These are phyloP conservation scores for Ophioninae sp. DNA, from an alignment of 2,888 invertebrate species.

Conservation along the genomic window DNA sequence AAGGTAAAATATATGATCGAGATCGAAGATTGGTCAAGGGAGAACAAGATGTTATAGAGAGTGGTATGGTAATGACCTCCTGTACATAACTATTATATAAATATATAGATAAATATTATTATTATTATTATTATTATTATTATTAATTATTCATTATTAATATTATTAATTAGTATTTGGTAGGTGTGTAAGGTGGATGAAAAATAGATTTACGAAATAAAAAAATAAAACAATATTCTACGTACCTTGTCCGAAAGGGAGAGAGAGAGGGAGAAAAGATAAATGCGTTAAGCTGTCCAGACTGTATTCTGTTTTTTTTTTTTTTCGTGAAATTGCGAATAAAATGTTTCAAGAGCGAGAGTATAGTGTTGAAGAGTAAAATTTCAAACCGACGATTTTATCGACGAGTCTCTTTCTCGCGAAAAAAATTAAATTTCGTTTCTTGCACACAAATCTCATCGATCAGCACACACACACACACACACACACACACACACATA, in stretches of 20 bases:
- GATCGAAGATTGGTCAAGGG: conserved; percentile 40
- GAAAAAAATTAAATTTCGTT: conserved; percentile 5
- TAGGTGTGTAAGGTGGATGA: conserved; percentile 77
- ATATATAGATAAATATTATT: conserved; percentile 71
- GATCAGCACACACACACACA: background rate
- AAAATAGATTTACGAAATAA: conserved; percentile 73
- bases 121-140: conserved; percentile 74
- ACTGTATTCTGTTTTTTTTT: conserved; percentile 44
- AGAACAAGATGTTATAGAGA: conserved; percentile 41
- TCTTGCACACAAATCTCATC: background rate
- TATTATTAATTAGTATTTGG: conserved; percentile 74
- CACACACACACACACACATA: too few relatives aligned
- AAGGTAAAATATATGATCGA: conserved; percentile 42
- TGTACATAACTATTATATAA: conserved; percentile 78
- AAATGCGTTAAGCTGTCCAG: conserved; percentile 62
- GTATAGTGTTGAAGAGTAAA: conserved; percentile 1
- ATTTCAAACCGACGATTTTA: conserved; percentile 26
- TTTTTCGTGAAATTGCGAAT: conserved; percentile 48
- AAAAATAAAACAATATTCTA: conserved; percentile 72
- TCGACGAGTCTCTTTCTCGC: conserved; percentile 4
- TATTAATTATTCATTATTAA: conserved; percentile 67
- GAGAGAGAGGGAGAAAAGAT: conserved; percentile 47
- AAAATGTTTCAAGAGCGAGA: conserved; percentile 30
- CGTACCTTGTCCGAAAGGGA: conserved; percentile 76
- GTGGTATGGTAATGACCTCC: conserved; percentile 73